Base-by-base conservation (phyloP, 2,113 vertebrate genomes). In the Paradoxurus hermaphroditus region DNA sequence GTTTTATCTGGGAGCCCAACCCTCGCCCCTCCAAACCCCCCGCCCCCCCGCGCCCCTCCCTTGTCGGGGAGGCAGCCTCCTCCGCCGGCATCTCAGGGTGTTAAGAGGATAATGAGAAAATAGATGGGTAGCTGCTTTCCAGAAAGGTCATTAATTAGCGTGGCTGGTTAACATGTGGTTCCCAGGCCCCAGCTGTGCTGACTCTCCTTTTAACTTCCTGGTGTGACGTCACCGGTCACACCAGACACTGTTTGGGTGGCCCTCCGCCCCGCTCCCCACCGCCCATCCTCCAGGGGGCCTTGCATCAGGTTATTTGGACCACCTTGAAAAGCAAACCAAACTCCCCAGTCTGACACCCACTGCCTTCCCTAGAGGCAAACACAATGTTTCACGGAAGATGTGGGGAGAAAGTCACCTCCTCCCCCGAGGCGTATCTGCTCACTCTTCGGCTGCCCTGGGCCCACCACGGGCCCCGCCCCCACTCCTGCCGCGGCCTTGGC, bases 391-490 rank as follows among this genome's bases (percentile, higher is more conserved):
- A 14, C 34, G 44, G 88, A 81, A 82, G 36, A 18, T 21, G 1
- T 7, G 29, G 23, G 34, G 34, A 29, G 10, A 46, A 39, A 15
- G 18, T 2, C 56, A 41, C 19, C 18, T n/a, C 5, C 13, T 29
- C 25, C 18, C 21, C 7, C 18, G 0, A 4, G 15, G 53, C n/a
- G 23, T 34, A 1, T 1, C 0, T 23, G 29, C n/a, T 7, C 3
- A 1, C 15, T 23, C 49, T 41, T 41, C 39, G 27, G 18, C 72
- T 31, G 36, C 19, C 29, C 5, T 0, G 0, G 1, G 31, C 29
- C 21, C 1, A 63, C 3, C 41, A 7, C 36, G 12, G 27, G 11
- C 21, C 11, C 0, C 4, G 0, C 0, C 36, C 9, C 23, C 1
- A 36, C 10, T 29, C 23, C 41, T 70, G 4, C 39, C 82, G 44